Evolutionary conservation across 2,113 vertebrate species (phyloP), one percentile per base, ranked within the genome.

Genomic region (Rhinolophus ferrumequinum): DNA sequence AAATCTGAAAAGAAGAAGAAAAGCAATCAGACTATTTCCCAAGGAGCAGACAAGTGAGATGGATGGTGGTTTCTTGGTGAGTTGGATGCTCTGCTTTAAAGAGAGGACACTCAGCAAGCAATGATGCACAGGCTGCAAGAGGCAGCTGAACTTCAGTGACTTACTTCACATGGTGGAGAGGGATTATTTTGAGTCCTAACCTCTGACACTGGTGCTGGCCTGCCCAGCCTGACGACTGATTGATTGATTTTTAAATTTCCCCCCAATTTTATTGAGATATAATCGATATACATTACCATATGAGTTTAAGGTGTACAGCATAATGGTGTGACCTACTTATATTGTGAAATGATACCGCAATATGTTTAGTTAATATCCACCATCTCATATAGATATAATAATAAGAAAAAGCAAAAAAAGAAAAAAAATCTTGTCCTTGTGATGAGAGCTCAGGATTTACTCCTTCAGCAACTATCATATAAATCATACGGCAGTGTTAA

Each of bases 71-170:
- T 85, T 33, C 33, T 41, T 2, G 24, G 52, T 41, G 62, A 18
- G 26, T 50, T 72, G 4, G 26, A 26, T 4, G 52, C 30, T 19
- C 54, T 41, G 33, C 26, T 28, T 70, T 58, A 67, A 38, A 3
- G 5, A 66, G 50, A 16, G 8, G 9, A 83, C 15, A 6, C 22
- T 62, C 50, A 1, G 6, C 1, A 0, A 1, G 6, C 1, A 0
- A 0, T 0, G 3, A 1, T 5, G 13, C 16, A 13, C 18, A 38
- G 33, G 52, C 38, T 56, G 11, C 28, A n/a, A 44, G 26, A 11
- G 10, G 35, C 21, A 54, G n/a, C 10, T 10, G 21, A 26, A n/a
- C 5, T 5, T 52, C 41, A 44, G 28, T 0, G 18, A 56, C 30
- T 41, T 5, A 28, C 41, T 50, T n/a, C 0, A 0, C 8, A 0